These are phyloP conservation scores for Pissodes strobi DNA, from an alignment of 1,140 invertebrate genomes.

Conservation along the genomic window DNA sequence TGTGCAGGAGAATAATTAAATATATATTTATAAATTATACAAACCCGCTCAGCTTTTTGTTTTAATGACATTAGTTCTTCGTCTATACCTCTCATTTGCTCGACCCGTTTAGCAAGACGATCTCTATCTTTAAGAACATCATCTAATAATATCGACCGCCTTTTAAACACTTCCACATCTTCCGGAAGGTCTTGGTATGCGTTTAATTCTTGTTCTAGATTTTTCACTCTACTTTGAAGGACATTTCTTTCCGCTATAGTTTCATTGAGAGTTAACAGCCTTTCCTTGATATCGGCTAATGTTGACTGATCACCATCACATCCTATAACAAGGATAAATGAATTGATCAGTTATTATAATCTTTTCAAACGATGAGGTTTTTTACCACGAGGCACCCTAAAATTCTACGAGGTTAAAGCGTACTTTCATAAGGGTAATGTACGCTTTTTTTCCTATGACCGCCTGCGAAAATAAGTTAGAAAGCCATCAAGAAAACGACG, in stretches of 20 bases:
- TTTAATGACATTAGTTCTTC: slow-evolving; percentile 27
- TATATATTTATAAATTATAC: background rate
- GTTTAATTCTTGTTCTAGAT: slow-evolving; percentile 39
- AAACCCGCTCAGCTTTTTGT: slow-evolving; percentile 27
- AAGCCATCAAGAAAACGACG: no score
- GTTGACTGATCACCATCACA: slow-evolving; percentile 1
- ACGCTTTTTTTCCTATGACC: no score
- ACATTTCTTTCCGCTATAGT: slow-evolving; percentile 40
- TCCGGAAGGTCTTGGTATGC: slow-evolving; percentile 40
- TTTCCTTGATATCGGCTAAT: slow-evolving; percentile 26
- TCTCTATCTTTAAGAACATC: slow-evolving; percentile 37
- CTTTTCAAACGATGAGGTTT: background rate
- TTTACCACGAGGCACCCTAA: no score
- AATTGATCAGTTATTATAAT: background rate
- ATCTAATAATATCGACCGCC: slow-evolving; percentile 32
- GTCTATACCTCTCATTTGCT: slow-evolving; percentile 34
- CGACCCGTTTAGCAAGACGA: slow-evolving; percentile 36
- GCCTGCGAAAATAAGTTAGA: no score
- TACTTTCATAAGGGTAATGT: no score
- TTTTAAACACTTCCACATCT: slow-evolving; percentile 40
- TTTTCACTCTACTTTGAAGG: slow-evolving; percentile 33
- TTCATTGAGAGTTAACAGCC: slow-evolving; percentile 34
- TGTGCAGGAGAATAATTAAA: no score
- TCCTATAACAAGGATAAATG: background rate
- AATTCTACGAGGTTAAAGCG: no score